These are phyloP conservation scores for Macquaria australasica DNA, from an alignment of 2,113 vertebrate genomes.

Conservation along the genomic window DNA sequence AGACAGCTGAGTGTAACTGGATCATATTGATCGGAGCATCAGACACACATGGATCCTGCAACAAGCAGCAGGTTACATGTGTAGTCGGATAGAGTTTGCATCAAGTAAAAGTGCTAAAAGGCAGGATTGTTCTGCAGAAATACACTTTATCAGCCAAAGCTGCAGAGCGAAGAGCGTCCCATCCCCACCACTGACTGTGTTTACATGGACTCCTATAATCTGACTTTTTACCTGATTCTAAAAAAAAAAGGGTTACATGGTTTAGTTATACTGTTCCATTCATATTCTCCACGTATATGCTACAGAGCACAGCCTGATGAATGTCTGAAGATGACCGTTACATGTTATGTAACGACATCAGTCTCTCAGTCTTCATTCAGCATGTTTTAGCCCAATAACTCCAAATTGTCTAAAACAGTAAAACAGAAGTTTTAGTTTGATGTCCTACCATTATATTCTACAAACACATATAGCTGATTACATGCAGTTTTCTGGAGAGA, in stretches of 20 bases:
- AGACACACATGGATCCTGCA: slow-evolving; percentile 4
- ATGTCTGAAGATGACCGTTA: not conserved
- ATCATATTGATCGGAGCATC: not conserved
- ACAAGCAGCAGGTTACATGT: not conserved
- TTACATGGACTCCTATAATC: slow-evolving; percentile 11
- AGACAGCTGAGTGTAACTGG: slow-evolving; percentile 8
- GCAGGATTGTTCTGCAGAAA: slow-evolving; percentile 3
- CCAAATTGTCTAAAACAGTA: not conserved
- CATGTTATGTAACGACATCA: not conserved
- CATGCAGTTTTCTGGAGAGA: not conserved
- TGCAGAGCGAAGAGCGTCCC: not conserved
- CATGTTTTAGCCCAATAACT: not conserved
- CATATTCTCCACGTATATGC: too few species aligned
- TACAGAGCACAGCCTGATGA: not conserved
- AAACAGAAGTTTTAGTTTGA: not conserved
- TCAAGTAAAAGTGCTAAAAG: not conserved
- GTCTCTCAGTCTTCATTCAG: not conserved
- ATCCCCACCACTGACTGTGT: not conserved
- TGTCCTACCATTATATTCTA: not conserved
- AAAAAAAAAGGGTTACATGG: not conserved
- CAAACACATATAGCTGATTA: not conserved
- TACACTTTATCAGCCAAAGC: not conserved
- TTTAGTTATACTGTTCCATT: not conserved
- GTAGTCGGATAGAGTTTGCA: slow-evolving; percentile 11
- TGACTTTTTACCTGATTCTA: not conserved